Evolutionary conservation across 2,888 invertebrate genomes (phyloP), one percentile per base, ranked within the genome.

Genomic region (Bugulina stolonifera): DNA sequence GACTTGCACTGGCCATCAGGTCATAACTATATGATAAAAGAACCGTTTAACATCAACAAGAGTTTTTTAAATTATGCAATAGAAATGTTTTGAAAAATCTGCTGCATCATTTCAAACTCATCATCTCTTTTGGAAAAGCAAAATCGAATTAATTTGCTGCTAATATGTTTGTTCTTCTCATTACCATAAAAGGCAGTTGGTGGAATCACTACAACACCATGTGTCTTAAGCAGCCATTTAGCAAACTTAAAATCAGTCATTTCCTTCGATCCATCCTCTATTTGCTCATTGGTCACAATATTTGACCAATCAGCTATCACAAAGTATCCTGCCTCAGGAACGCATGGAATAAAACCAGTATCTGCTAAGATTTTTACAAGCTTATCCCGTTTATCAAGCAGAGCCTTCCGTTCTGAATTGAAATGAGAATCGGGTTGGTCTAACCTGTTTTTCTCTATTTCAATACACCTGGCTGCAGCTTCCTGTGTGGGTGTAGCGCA

Each of bases 391-490:
- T 71, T 71, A 1, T 2, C 23, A 23, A 27, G 52, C 25, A 71
- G n/a, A 10, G 23, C 22, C 34, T 23, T 54, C 22, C 25, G 23
- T n/a, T 54, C 54, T 1, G 32, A 3, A 14, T 1, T 25, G 54
- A 71, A 71, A 27, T 23, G 32, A 54, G 35, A 52, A 22, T 54
- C 25, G 2, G 71, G 54, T 5, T 54, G 25, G 29, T 73, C 32
- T 0, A 73, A 14, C 3, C 71, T 32, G n/a, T 34, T 25, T 3
- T 73, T 35, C 55, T 76, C 76, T 34, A 34, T 72, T 54, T 75
- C 75, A 35, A 75, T 71, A 3, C 74, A 73, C 1, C 73, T 55
- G 1, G 76, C 76, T 1, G 74, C 71, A 14, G 75, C 74, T 64
- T 75, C 64, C 32, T 64, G 64, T 14, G 18, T 27, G 27, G 64